phyloP scores from a whole-genome alignment of 1,140 invertebrate species.

The Homalodisca vitripennis region DNA sequence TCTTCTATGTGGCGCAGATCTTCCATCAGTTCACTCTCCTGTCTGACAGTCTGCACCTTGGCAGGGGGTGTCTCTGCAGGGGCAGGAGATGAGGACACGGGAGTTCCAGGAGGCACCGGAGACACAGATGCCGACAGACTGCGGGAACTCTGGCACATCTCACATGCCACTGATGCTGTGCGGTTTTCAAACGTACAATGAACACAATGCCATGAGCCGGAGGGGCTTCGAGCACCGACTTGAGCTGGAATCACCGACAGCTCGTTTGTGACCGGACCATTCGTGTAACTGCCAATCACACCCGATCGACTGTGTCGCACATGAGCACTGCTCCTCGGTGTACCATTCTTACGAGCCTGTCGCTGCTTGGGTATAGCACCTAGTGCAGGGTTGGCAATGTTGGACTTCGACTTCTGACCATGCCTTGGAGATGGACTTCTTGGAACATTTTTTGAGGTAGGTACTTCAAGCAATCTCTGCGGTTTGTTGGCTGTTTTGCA shows the following conservation, averaged over 20 bases:
- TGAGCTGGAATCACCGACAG: slow-evolving; percentile 30
- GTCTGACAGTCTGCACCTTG: slow-evolving; percentile 46
- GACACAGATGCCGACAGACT: slow-evolving; percentile 38
- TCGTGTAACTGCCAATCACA: slow-evolving; percentile 8
- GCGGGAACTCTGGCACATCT: slow-evolving; percentile 75
- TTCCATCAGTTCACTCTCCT: slow-evolving; percentile 81
- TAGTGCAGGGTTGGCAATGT: slow-evolving; percentile 2
- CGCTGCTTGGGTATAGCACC: slow-evolving; percentile 46
- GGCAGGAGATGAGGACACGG: slow-evolving; percentile 1
- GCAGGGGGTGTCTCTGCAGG: slow-evolving; percentile 12
- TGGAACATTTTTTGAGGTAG: slow-evolving; percentile 32
- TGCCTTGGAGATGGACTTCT: slow-evolving; percentile 51
- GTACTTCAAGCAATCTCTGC: slow-evolving; percentile 43
- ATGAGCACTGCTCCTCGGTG: slow-evolving; percentile 48
- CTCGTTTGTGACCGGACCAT: slow-evolving; percentile 19
- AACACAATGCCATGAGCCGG: slow-evolving; percentile 68
- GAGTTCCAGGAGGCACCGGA: slow-evolving; percentile 47
- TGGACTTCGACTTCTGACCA: slow-evolving; percentile 29
- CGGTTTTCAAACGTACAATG: slow-evolving; percentile 80
- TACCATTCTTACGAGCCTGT: slow-evolving; percentile 39
- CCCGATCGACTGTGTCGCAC: slow-evolving; percentile 40
- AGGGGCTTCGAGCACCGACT: background rate
- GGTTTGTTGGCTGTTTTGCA: slow-evolving; percentile 61
- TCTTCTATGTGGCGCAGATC: slow-evolving; percentile 78
- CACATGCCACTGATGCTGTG: slow-evolving; percentile 65